phyloP scores from a whole-genome alignment of 2,797 vertebrate species.

The Pterois miles region DNA sequence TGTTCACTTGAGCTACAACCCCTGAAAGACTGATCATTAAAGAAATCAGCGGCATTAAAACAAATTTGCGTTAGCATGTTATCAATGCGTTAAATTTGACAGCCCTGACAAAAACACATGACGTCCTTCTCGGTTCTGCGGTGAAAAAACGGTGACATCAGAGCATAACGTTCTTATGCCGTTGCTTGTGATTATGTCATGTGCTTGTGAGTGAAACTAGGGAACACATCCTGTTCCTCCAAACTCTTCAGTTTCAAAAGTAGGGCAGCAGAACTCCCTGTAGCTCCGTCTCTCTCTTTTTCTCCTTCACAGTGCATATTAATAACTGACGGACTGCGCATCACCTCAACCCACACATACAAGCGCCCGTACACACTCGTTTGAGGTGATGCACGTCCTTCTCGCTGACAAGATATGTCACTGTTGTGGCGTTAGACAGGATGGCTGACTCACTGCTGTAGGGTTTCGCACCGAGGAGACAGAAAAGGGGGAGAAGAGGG shows the following conservation, averaged over 20 bases:
- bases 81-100: rapidly evolving
- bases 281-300: slow-evolving; percentile 15
- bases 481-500: slow-evolving; percentile 17
- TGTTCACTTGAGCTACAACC: no score
- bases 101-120: not conserved
- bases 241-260: slow-evolving; percentile 50
- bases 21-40: rapidly evolving
- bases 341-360: slow-evolving; percentile 47
- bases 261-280: slow-evolving; percentile 68
- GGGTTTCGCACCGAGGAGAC: slow-evolving; percentile 34
- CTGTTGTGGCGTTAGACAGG: slow-evolving; percentile 26
- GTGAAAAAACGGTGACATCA: slow-evolving; percentile 1
- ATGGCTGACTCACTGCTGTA: slow-evolving; percentile 54
- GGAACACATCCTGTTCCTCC: slow-evolving; percentile 52
- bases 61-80: rapidly evolving
- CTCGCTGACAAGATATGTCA: slow-evolving; percentile 43
- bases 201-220: slow-evolving; percentile 30
- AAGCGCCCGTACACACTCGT: not conserved
- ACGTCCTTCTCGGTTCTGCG: not conserved
- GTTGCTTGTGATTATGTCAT: slow-evolving; percentile 48
- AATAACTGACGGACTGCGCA: slow-evolving; percentile 45
- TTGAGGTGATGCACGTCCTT: slow-evolving; percentile 47
- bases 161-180: not conserved
- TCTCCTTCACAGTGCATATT: slow-evolving; percentile 50
- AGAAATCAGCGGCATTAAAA: rapidly evolving